Evolutionary conservation across 2,113 vertebrate species (phyloP).

Genomic region (Dunckerocampus dactyliophorus): DNA sequence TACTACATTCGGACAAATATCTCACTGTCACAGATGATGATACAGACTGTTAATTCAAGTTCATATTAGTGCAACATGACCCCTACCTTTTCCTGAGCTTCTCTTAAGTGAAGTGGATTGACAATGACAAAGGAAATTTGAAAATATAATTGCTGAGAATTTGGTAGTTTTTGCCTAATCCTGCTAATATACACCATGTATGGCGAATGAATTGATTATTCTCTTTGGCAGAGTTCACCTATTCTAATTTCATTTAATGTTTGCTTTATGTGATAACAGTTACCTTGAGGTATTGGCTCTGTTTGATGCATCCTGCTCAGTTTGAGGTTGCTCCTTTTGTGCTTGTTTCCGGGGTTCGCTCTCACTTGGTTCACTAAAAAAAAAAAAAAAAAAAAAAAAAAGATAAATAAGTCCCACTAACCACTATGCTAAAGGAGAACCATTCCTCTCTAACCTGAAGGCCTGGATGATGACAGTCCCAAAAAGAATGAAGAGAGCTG

Average conservation of each 20-base stretch:
- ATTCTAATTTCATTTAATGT: background rate
- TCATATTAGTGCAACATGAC: no score
- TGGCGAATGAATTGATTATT: no score
- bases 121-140: background rate
- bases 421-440: background rate
- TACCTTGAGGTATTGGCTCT: slow-evolving; percentile 68
- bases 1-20: background rate
- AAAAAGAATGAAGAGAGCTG: slow-evolving; percentile 89
- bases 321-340: slow-evolving; percentile 67
- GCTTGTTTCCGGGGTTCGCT: slow-evolving; percentile 76
- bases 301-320: slow-evolving; percentile 63
- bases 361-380: slow-evolving; percentile 82
- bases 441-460: slow-evolving; percentile 77
- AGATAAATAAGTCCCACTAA: background rate
- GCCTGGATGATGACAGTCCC: slow-evolving; percentile 91
- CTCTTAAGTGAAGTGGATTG: background rate
- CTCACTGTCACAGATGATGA: background rate
- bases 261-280: background rate
- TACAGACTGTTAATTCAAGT: no score
- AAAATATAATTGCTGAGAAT: no score
- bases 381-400: background rate
- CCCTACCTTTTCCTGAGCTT: no score
- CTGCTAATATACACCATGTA: no score
- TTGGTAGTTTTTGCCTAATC: no score
- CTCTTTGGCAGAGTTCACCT: no score